phyloP scores from a whole-genome alignment of 2,797 vertebrate genomes.

The Aeoliscus strigatus region DNA sequence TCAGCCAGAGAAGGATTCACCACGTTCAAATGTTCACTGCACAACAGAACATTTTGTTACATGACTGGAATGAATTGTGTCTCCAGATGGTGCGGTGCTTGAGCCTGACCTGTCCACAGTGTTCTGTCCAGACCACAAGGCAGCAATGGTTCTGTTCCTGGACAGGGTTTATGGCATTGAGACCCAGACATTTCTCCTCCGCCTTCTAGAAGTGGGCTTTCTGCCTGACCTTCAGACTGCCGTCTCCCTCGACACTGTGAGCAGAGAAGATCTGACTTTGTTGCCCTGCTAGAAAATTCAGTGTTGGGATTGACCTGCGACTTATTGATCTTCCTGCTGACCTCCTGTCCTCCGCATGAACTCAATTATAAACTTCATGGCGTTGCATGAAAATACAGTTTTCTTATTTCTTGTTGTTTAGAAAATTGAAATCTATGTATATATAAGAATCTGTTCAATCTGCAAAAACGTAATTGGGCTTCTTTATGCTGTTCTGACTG shows the following conservation, averaged over 20 bases:
- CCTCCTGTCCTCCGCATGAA: no score
- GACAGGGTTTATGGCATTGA: conserved; percentile 93
- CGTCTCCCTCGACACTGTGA: conserved; percentile 88
- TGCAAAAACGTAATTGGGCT: neutral
- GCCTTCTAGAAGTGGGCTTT: conserved; percentile 89
- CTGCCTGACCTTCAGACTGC: conserved; percentile 91
- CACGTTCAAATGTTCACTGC: neutral
- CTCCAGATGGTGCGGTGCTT: conserved; percentile 81
- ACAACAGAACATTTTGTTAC: neutral
- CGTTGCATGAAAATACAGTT: neutral
- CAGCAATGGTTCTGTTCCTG: conserved; percentile 95
- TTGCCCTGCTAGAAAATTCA: conserved; percentile 4
- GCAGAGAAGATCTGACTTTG: conserved; percentile 7
- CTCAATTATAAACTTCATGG: no score
- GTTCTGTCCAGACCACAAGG: conserved; percentile 97
- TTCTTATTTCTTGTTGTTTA: no score
- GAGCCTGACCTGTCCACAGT: conserved; percentile 89
- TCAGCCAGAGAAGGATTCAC: neutral
- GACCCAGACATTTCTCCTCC: conserved; percentile 85
- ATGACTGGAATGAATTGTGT: no score
- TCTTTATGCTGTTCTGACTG: neutral
- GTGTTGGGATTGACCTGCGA: conserved; percentile 5
- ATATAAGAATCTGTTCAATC: neutral
- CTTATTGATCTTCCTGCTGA: conserved; percentile 9
- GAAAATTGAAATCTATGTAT: no score